Conservation (phyloP, 2,797 vertebrate species). For the Astyanax mexicanus region DNA sequence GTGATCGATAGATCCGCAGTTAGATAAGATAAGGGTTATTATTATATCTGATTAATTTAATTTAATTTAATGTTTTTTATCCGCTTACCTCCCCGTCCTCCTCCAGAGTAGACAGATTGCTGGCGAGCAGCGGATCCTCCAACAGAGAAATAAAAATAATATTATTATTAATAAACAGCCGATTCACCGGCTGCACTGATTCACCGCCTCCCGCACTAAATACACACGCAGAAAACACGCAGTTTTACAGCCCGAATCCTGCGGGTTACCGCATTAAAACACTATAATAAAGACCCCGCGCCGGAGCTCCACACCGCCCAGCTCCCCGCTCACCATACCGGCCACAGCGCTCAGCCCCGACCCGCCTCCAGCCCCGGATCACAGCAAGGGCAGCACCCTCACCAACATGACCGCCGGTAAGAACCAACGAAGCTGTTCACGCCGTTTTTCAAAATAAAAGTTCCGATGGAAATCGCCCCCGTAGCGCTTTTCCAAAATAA, state of each 20-base stretch:
- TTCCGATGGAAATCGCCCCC: too few species aligned
- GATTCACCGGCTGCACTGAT: background rate
- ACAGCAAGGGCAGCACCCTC: background rate
- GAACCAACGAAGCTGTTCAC: background rate
- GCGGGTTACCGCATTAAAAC: background rate
- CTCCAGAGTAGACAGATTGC: constrained; percentile 77
- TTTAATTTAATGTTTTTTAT: background rate
- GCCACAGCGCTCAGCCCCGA: background rate
- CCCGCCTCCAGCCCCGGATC: background rate
- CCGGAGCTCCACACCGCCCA: too few species aligned
- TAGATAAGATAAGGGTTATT: too few species aligned
- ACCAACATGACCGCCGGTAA: background rate
- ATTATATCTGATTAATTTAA: too few species aligned
- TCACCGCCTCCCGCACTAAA: background rate
- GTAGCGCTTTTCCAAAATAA: too few species aligned
- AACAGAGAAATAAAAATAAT: background rate
- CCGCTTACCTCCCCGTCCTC: constrained; percentile 78
- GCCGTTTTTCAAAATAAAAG: too few species aligned
- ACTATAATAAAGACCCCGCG: too few species aligned
- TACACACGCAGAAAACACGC: background rate
- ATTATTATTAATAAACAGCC: constrained; percentile 16
- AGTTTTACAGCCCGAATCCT: background rate
- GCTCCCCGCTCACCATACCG: background rate
- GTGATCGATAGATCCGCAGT: too few species aligned
- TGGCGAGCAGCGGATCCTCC: constrained; percentile 55